Percentiles rank a stretch among this genome's conserved stretches.
phyloP scores from a whole-genome alignment of 2,797 vertebrate species.

The Lateolabrax maculatus region DNA sequence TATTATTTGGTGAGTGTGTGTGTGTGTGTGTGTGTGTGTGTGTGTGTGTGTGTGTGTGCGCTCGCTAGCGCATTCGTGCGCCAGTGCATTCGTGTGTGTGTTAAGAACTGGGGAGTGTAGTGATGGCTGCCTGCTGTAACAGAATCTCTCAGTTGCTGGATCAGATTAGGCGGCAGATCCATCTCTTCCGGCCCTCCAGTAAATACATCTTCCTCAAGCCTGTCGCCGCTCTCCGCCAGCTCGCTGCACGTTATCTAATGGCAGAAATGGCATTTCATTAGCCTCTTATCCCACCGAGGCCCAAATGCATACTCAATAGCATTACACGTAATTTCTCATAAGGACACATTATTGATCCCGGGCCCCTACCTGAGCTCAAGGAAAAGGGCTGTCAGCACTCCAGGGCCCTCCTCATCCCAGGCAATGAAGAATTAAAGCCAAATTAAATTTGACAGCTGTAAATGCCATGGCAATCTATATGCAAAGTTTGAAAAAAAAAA shows the following conservation, averaged over 20 bases:
- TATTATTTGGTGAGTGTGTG: slow-evolving; percentile 22
- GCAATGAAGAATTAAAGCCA: slow-evolving; percentile 99
- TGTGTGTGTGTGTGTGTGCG: not conserved
- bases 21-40: not conserved
- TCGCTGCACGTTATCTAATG: slow-evolving; percentile 90
- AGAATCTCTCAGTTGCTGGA: slow-evolving; percentile 66
- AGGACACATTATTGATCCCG: slow-evolving; percentile 97
- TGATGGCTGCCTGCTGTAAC: slow-evolving; percentile 56
- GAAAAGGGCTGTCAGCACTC: slow-evolving; percentile 94
- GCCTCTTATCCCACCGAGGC: slow-evolving; percentile 93
- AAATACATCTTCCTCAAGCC: slow-evolving; percentile 89
- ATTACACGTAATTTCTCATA: slow-evolving; percentile 98
- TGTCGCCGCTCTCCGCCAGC: slow-evolving; percentile 75
- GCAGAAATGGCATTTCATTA: slow-evolving; percentile 98
- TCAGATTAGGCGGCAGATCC: slow-evolving; percentile 89
- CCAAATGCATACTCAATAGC: slow-evolving; percentile 96
- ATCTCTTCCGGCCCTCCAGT: slow-evolving; percentile 87
- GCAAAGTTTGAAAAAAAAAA: slow-evolving; percentile 87
- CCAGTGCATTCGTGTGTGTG: not conserved
- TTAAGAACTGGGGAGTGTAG: slow-evolving; percentile 3
- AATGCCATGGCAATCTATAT: slow-evolving; percentile 99
- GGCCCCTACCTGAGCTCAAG: slow-evolving; percentile 92
- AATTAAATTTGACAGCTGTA: slow-evolving; percentile 99
- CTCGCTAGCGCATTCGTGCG: too few species aligned
- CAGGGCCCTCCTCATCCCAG: slow-evolving; percentile 88